Conservation (phyloP, 2,888 invertebrate genomes). For the Dendrolimus houi region DNA sequence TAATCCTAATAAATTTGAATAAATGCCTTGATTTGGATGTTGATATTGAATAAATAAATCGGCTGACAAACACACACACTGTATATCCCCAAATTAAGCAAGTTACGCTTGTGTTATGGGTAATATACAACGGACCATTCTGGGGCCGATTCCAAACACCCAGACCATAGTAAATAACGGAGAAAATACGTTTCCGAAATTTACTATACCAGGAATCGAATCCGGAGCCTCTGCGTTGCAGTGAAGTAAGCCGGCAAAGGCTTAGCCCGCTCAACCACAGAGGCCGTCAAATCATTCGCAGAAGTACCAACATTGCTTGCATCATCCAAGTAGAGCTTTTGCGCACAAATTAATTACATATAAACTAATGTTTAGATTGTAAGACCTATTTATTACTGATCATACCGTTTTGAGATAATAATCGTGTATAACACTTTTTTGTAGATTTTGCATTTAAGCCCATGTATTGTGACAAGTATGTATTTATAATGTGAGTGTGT, state of each 20-base stretch:
- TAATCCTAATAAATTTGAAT: slow-evolving; percentile 4
- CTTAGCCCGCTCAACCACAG: too few species aligned
- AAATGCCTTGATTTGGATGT: slow-evolving; percentile 6
- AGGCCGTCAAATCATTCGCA: slow-evolving; percentile 27
- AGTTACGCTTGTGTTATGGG: too few species aligned
- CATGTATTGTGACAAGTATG: slow-evolving; percentile 26
- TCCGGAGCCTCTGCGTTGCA: too few species aligned
- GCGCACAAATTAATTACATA: slow-evolving; percentile 54
- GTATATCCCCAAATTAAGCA: too few species aligned
- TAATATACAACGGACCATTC: too few species aligned
- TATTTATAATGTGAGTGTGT: slow-evolving; percentile 68
- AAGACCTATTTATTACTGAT: slow-evolving; percentile 61
- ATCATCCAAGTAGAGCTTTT: slow-evolving; percentile 67
- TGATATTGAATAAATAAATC: too few species aligned
- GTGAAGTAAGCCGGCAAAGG: too few species aligned
- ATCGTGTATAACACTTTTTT: slow-evolving; percentile 66
- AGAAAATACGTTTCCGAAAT: too few species aligned
- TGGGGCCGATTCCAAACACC: too few species aligned
- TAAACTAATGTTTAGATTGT: slow-evolving; percentile 39
- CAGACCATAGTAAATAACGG: too few species aligned
- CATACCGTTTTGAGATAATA: slow-evolving; percentile 62
- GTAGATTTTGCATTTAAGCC: slow-evolving; percentile 72
- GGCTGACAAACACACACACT: too few species aligned
- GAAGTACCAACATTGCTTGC: slow-evolving; percentile 36
- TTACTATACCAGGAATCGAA: too few species aligned